Evolutionary conservation across 2,113 vertebrate species (phyloP).

Genomic region (Lophotis ruficrista): DNA sequence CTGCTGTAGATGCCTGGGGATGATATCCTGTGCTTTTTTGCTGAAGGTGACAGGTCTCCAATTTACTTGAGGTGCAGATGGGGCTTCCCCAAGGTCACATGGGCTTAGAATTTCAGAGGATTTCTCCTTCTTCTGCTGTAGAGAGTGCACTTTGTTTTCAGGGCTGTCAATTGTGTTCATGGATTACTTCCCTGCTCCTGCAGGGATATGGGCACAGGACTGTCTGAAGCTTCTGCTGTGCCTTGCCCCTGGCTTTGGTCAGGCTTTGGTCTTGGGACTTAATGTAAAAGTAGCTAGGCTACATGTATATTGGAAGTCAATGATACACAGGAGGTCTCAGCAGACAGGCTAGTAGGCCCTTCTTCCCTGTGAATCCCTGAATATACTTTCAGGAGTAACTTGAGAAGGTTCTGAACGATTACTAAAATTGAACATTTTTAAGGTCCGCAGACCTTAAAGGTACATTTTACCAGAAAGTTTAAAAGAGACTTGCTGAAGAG

Average conservation of each 20-base stretch:
- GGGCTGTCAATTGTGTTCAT: rapidly evolving
- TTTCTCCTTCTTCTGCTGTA: background rate
- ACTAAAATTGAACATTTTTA: background rate
- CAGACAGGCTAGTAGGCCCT: background rate
- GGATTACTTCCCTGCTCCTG: background rate
- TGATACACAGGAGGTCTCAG: background rate
- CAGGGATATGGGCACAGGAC: background rate
- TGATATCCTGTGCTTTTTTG: background rate
- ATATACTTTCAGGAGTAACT: background rate
- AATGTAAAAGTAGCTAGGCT: background rate
- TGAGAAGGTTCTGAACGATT: background rate
- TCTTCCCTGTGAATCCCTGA: background rate
- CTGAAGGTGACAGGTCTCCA: background rate
- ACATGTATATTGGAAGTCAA: background rate
- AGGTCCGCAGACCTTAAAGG: background rate
- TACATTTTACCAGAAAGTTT: background rate
- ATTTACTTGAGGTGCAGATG: background rate
- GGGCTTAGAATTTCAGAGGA: background rate
- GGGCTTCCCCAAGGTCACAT: background rate
- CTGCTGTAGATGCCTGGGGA: background rate
- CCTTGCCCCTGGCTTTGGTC: background rate
- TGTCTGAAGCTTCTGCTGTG: background rate
- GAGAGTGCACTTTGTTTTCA: background rate
- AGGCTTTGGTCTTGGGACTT: background rate
- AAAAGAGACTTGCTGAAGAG: background rate